Evolutionary conservation across 2,888 invertebrate species (phyloP).

Genomic region (Disparrhopalites patrizii): DNA sequence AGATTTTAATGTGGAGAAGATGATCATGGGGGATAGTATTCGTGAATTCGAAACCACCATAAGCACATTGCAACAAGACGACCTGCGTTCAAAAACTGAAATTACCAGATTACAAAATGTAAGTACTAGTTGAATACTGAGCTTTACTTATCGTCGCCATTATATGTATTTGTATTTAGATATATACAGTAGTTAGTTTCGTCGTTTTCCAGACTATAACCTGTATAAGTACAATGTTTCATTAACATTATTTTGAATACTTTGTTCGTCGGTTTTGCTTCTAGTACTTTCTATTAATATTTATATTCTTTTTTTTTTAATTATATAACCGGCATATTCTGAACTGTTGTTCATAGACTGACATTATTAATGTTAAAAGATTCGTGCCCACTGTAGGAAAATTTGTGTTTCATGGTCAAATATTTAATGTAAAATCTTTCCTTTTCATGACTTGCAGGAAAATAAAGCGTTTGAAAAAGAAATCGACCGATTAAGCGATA

Average conservation of each 20-base stretch:
- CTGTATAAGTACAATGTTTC: too few species aligned
- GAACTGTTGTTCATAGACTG: too few species aligned
- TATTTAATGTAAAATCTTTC: constrained; percentile 10
- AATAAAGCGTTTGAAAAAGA: constrained; percentile 63
- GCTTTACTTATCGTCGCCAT: too few species aligned
- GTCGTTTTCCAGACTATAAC: too few species aligned
- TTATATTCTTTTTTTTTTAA: neutral
- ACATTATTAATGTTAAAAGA: too few species aligned
- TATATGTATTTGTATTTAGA: too few species aligned
- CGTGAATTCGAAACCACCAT: constrained; percentile 14
- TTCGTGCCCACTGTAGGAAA: too few species aligned
- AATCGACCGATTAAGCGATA: constrained; percentile 58
- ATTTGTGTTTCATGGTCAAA: neutral
- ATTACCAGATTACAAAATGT: constrained; percentile 14
- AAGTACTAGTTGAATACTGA: constrained; percentile 10
- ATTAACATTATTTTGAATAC: too few species aligned
- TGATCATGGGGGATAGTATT: constrained; percentile 14
- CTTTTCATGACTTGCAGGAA: constrained; percentile 54
- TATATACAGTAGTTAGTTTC: too few species aligned
- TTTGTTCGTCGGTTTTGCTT: too few species aligned
- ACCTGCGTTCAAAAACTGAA: constrained; percentile 14
- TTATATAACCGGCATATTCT: too few species aligned
- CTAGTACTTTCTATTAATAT: neutral
- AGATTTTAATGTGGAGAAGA: constrained; percentile 22
- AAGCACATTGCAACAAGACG: constrained; percentile 12